These are phyloP conservation scores for Morelia viridis DNA, from an alignment of 2,797 vertebrate species.

Conservation along the genomic window DNA sequence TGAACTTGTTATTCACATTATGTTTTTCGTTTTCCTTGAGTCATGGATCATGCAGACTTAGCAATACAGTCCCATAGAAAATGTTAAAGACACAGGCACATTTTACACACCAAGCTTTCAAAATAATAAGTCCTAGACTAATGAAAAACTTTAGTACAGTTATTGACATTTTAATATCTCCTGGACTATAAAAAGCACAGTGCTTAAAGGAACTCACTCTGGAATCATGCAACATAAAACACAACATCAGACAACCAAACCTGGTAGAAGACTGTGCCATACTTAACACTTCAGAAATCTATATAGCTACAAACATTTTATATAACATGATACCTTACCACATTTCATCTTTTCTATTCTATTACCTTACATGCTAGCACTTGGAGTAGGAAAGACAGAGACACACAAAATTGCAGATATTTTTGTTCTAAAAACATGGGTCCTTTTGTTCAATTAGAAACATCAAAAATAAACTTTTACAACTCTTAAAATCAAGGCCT, in stretches of 20 bases:
- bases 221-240: neutral
- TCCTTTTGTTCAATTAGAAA: neutral
- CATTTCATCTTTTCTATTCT: neutral
- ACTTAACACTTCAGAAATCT: neutral
- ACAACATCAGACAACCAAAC: neutral
- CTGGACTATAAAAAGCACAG: neutral
- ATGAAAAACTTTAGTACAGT: neutral
- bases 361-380: neutral
- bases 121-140: neutral
- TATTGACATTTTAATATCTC: neutral
- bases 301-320: neutral
- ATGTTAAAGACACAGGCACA: neutral
- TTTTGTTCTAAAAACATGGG: neutral
- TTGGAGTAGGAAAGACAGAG: neutral
- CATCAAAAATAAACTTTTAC: neutral
- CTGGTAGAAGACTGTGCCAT: neutral
- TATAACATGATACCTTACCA: neutral
- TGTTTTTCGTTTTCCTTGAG: neutral
- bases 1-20: neutral
- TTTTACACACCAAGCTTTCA: constrained; percentile 22
- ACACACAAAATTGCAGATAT: neutral
- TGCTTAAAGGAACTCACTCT: neutral
- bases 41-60: neutral
- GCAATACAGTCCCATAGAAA: constrained; percentile 10
- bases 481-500: constrained; percentile 2